A percentile compares a stretch with the other conserved stretches of the same genome.
Conservation (phyloP, 2,797 vertebrate genomes). For the Artibeus lituratus region DNA sequence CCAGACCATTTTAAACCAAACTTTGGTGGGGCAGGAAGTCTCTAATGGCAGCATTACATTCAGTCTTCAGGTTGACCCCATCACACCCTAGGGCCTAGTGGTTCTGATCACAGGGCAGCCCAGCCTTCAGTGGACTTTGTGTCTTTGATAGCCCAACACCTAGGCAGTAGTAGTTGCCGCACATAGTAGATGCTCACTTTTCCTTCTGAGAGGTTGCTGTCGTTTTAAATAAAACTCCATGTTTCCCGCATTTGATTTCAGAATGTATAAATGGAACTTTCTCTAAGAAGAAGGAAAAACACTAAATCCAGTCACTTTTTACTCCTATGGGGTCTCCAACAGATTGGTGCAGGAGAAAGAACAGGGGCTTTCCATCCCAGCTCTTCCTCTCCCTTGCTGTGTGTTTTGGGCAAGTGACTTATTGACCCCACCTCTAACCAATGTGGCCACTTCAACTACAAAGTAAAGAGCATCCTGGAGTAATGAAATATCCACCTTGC, state of each 20-base stretch:
- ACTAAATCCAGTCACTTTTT: neutral
- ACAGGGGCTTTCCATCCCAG: neutral
- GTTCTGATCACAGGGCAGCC: neutral
- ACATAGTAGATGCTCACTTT: neutral
- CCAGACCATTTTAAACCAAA: neutral
- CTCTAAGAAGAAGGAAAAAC: neutral
- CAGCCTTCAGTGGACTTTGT: neutral
- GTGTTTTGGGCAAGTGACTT: neutral
- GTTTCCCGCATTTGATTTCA: neutral
- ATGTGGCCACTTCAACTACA: neutral
- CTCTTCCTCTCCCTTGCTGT: neutral
- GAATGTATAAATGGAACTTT: neutral
- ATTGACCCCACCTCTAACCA: neutral
- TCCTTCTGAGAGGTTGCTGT: neutral
- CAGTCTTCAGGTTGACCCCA: neutral
- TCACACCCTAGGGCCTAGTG: neutral
- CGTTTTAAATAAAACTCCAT: neutral
- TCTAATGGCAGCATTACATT: neutral
- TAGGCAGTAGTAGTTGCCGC: too few species aligned
- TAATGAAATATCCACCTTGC: rapidly evolving
- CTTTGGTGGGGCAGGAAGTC: neutral
- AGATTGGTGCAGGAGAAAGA: neutral
- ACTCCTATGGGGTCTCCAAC: neutral
- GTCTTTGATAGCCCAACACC: neutral
- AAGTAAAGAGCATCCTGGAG: neutral